A percentile compares a stretch with the other conserved stretches of the same genome.
phyloP scores from a whole-genome alignment of 2,888 invertebrate genomes.

The Melanargia galathea region DNA sequence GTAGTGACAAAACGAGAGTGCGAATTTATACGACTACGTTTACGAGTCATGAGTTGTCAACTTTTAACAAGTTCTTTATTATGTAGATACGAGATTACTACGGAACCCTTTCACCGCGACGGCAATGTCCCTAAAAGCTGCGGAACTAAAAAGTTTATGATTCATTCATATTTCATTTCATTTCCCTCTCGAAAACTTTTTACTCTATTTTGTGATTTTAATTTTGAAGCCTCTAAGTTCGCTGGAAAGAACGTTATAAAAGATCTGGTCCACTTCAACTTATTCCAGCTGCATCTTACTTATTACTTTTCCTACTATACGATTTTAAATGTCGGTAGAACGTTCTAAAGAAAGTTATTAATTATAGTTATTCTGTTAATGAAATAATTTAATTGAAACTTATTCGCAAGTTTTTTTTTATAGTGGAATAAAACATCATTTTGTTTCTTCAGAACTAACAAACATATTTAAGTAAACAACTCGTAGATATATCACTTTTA shows the following conservation, averaged over 20 bases:
- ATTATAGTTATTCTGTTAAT: too few relatives aligned
- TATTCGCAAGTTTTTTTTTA: neutral
- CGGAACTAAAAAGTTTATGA: constrained; percentile 29
- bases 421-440: too few relatives aligned
- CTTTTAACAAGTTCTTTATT: constrained; percentile 24
- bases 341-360: neutral
- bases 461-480: too few relatives aligned
- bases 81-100: constrained; percentile 23
- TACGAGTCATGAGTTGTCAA: constrained; percentile 14
- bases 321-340: constrained; percentile 3
- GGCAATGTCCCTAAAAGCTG: constrained; percentile 29
- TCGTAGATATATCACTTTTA: too few relatives aligned
- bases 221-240: constrained; percentile 24
- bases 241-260: constrained; percentile 19
- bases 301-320: constrained; percentile 10
- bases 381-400: too few relatives aligned
- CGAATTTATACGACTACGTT: constrained; percentile 7
- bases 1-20: neutral
- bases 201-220: constrained; percentile 20
- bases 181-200: constrained; percentile 27
- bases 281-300: constrained; percentile 17
- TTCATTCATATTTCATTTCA: constrained; percentile 33
- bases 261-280: constrained; percentile 17
- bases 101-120: constrained; percentile 30
- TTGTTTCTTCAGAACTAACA: too few relatives aligned